Base-by-base conservation (phyloP, 2,888 invertebrate genomes). In the Hecatera dysodea region DNA sequence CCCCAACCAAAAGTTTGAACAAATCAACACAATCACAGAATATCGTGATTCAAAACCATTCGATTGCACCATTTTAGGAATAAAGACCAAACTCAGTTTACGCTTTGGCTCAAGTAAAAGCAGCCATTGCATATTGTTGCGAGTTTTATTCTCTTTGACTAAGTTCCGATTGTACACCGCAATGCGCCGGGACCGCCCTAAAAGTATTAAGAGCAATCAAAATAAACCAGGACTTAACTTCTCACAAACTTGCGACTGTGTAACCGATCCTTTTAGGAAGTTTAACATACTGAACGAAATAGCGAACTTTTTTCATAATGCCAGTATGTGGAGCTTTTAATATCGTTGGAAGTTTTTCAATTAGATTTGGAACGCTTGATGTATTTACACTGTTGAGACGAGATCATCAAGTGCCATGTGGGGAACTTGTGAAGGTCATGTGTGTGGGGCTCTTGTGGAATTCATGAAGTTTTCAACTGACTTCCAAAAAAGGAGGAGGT, bases 151-250 rank as follows among this genome's bases (percentile, higher is more conserved):
- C 89, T 88, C 79, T 79, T 78, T 77, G 88, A 87, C 87, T 86
- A 92, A 93, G 92, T 93, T 93, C 88, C 90, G 91, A 92, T 93
- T 92, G 90, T 90, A 85, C 88, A 89, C 91, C 90, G 92, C 93
- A 92, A 86, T 93, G 93, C 92, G 91, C 89, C 83, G 83, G 70
- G 83, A 84, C 85, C 87, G 89, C 75, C 78, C 83, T 71, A 87
- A 90, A 90, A 91, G 90, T 91, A 91, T 92, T 90, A 90, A 89
- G 89, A 87, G 90, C 92, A 91, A 92, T 92, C 91, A 90, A 90
- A 91, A 92, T 90, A 91, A 91, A 92, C 86, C 84, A 84, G 72
- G 84, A 88, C 87, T 90, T 88, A 91, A 92, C 89, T 92, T 90
- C 76, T 85, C 82, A 22, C 56, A 53, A 78, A 86, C 61, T 80